Evolutionary conservation across 1,140 invertebrate species (phyloP).

Genomic region (Harlomillsia oculata): DNA sequence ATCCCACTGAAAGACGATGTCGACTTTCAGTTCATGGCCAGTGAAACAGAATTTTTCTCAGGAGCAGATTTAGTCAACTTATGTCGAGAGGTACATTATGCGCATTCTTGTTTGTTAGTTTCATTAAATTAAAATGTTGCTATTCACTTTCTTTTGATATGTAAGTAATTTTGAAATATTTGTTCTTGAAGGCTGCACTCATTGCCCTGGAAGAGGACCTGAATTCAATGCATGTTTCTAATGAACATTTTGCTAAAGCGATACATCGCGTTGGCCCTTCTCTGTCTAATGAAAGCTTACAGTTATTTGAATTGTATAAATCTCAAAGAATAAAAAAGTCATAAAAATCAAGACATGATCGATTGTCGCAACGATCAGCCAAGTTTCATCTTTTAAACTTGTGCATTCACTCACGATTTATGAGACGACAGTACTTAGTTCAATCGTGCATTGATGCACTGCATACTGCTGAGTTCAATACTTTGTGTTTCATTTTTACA

Average conservation of each 20-base stretch:
- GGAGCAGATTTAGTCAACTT: conserved; percentile 67
- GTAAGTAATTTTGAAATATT: background rate
- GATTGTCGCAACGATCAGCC: too few species aligned
- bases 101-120: background rate
- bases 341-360: too few species aligned
- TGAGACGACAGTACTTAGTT: too few species aligned
- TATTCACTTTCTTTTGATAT: background rate
- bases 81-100: conserved; percentile 51
- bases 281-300: background rate
- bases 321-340: too few species aligned
- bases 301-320: too few species aligned
- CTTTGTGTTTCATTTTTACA: too few species aligned
- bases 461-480: too few species aligned
- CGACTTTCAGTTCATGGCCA: conserved; percentile 50
- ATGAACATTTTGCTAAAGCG: background rate
- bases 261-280: background rate
- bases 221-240: background rate
- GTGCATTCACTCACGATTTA: too few species aligned
- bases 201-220: background rate
- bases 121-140: background rate
- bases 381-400: too few species aligned
- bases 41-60: conserved; percentile 55
- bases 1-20: conserved; percentile 53
- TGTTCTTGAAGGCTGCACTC: background rate
- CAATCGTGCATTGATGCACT: too few species aligned